Evolutionary conservation across 1,140 invertebrate species (phyloP).

Genomic region (Drosophila quadrilineata): DNA sequence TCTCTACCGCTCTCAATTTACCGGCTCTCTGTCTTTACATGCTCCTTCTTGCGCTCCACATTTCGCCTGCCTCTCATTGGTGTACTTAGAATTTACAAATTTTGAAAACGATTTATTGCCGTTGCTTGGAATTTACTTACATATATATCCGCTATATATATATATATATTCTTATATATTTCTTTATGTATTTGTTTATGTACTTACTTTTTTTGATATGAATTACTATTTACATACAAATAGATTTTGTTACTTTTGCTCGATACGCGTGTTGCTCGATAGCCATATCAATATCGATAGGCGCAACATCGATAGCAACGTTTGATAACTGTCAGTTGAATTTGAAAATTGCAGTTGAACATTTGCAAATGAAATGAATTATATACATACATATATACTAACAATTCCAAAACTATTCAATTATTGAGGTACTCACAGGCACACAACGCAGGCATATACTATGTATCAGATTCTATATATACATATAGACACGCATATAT

Average conservation of each 20-base stretch:
- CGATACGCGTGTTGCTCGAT: too few relatives aligned
- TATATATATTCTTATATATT: not conserved
- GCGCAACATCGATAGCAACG: too few relatives aligned
- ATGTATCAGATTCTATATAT: conserved; percentile 28
- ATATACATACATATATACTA: too few relatives aligned
- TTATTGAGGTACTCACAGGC: conserved; percentile 55
- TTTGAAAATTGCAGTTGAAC: conserved; percentile 42
- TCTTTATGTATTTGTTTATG: conserved; percentile 34
- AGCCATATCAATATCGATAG: too few relatives aligned
- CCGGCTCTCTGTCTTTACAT: too few relatives aligned
- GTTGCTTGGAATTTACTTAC: conserved; percentile 60
- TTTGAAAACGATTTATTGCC: conserved; percentile 59
- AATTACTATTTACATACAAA: too few relatives aligned
- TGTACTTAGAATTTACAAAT: conserved; percentile 56
- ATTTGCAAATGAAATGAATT: conserved; percentile 64
- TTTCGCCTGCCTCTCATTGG: conserved; percentile 18
- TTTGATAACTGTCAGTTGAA: too few relatives aligned
- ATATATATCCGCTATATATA: conserved; percentile 1
- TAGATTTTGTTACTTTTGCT: conserved; percentile 36
- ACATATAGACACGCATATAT: conserved; percentile 31
- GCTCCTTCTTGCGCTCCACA: too few relatives aligned
- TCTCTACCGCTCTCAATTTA: conserved; percentile 12
- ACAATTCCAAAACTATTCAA: conserved; percentile 77
- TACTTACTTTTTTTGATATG: conserved; percentile 48
- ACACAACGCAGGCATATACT: conserved; percentile 55